phyloP scores from a whole-genome alignment of 2,113 vertebrate species.

The Chaetodon auriga region DNA sequence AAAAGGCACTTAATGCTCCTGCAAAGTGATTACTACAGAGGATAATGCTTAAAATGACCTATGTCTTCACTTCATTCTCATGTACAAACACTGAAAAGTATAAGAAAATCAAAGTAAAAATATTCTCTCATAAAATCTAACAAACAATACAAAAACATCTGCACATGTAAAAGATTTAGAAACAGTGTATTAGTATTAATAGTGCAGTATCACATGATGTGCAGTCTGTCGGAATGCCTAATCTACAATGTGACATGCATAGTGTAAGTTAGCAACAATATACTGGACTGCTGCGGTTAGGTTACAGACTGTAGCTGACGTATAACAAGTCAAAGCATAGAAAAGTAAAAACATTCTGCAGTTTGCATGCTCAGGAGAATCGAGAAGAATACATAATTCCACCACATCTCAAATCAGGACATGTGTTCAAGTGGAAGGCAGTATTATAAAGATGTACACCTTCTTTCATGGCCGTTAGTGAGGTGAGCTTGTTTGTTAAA shows the following conservation, averaged over 20 bases:
- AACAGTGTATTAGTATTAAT: slow-evolving; percentile 66
- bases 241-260: slow-evolving; percentile 77
- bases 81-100: slow-evolving; percentile 54
- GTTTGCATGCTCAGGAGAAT: slow-evolving; percentile 45
- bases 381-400: slow-evolving; percentile 12
- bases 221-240: slow-evolving; percentile 76
- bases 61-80: slow-evolving; percentile 56
- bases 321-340: slow-evolving; percentile 30
- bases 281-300: slow-evolving; percentile 26
- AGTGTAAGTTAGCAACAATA: slow-evolving; percentile 60
- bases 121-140: slow-evolving; percentile 46
- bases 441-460: neutral
- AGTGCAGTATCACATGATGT: slow-evolving; percentile 69
- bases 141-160: slow-evolving; percentile 60
- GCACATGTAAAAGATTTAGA: slow-evolving; percentile 52
- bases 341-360: slow-evolving; percentile 53
- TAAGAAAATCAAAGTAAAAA: slow-evolving; percentile 61
- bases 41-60: slow-evolving; percentile 29
- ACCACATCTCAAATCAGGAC: slow-evolving; percentile 16
- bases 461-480: slow-evolving; percentile 5
- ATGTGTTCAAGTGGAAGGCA: slow-evolving; percentile 44
- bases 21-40: slow-evolving; percentile 54
- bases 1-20: slow-evolving; percentile 81
- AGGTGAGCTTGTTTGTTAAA: slow-evolving; percentile 15
- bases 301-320: slow-evolving; percentile 51